Evolutionary conservation across 2,888 invertebrate genomes (phyloP).

Genomic region (Platerodrilus igneus): DNA sequence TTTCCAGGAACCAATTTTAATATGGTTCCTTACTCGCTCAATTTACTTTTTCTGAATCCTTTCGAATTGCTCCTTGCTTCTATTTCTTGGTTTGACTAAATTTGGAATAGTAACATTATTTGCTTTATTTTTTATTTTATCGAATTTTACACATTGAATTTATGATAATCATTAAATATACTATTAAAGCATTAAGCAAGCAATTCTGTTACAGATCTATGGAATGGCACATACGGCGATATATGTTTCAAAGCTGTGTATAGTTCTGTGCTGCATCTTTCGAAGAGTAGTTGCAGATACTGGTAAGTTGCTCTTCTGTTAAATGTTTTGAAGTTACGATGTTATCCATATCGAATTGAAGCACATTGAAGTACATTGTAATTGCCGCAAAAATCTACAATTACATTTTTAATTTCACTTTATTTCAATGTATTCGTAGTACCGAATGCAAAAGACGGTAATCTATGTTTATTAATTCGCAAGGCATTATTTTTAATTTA

Average conservation of each 20-base stretch:
- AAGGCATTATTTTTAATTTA: constrained; percentile 30
- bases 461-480: constrained; percentile 31
- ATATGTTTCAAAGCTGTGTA: constrained; percentile 18
- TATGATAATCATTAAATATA: background rate
- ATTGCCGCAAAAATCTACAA: constrained; percentile 29
- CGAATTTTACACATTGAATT: background rate
- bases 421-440: constrained; percentile 5
- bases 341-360: constrained; percentile 27
- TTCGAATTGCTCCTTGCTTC: too few species aligned
- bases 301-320: constrained; percentile 15
- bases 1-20: too few species aligned
- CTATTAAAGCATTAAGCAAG: background rate
- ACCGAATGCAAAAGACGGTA: constrained; percentile 32
- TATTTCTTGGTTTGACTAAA: too few species aligned
- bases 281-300: constrained; percentile 15
- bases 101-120: too few species aligned
- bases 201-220: constrained; percentile 21
- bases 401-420: background rate
- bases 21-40: too few species aligned
- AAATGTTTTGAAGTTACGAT: background rate
- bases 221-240: constrained; percentile 27
- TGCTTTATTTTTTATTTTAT: too few species aligned
- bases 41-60: too few species aligned
- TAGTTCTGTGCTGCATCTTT: constrained; percentile 18
- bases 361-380: constrained; percentile 32